Percentiles rank a stretch among this genome's conserved stretches.
Conservation (phyloP, 2,113 vertebrate species). For the Dasypus novemcinctus region DNA sequence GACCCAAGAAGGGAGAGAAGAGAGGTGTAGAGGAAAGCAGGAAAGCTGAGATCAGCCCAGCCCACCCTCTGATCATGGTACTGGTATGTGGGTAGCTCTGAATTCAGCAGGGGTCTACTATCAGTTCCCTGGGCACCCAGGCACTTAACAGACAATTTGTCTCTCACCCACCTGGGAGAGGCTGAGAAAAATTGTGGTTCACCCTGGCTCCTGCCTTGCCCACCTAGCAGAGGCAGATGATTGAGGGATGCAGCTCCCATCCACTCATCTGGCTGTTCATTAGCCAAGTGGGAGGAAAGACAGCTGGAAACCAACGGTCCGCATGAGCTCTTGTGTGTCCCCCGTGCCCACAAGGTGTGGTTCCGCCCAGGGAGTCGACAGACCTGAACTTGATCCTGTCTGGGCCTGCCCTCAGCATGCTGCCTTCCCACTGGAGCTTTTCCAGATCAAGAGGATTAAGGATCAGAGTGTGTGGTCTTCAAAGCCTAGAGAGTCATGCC, state of each 20-base stretch:
- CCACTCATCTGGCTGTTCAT: not conserved
- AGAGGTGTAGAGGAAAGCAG: not conserved
- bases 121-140: not conserved
- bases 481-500: not conserved
- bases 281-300: not conserved
- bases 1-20: not conserved
- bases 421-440: not conserved
- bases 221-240: not conserved
- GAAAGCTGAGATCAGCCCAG: not conserved
- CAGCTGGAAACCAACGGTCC: not conserved
- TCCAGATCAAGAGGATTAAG: not conserved
- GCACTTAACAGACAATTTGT: not conserved
- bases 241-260: rapidly evolving
- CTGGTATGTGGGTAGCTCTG: rapidly evolving
- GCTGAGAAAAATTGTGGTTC: not conserved
- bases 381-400: not conserved
- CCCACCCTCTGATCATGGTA: rapidly evolving
- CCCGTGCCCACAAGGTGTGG: rapidly evolving
- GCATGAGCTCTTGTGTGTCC: not conserved
- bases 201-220: rapidly evolving
- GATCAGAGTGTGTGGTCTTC: not conserved
- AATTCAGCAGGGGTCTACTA: not conserved
- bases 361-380: not conserved
- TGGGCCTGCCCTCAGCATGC: rapidly evolving
- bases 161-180: not conserved